Evolutionary conservation across 1,140 invertebrate genomes (phyloP).

Genomic region (Psilanteris sp.): DNA sequence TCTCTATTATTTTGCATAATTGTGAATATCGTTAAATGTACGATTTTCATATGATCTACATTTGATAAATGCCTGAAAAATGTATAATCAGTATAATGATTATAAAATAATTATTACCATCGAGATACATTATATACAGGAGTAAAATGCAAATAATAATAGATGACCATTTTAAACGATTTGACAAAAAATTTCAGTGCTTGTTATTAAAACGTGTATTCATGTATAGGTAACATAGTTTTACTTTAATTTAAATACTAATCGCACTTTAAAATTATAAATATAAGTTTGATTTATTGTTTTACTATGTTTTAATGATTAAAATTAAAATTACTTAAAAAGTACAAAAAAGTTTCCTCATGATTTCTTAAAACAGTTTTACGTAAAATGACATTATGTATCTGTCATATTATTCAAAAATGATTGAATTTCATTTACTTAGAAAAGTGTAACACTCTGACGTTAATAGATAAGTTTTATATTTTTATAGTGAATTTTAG

Average conservation of each 20-base stretch:
- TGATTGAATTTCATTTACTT: constrained; percentile 42
- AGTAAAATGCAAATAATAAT: no score
- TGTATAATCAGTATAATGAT: not conserved
- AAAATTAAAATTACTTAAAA: no score
- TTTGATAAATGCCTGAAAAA: constrained; percentile 10
- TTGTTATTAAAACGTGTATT: no score
- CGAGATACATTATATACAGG: not conserved
- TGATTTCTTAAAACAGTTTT: not conserved
- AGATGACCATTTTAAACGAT: no score
- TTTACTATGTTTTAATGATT: no score
- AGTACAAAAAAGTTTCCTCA: constrained; percentile 1
- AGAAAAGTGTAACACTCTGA: constrained; percentile 36
- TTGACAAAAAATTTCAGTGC: no score
- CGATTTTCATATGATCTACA: constrained; percentile 31
- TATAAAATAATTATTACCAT: constrained; percentile 13
- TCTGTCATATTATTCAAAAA: constrained; percentile 16
- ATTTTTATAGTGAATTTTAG: no score
- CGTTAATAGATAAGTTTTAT: constrained; percentile 10
- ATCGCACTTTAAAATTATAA: not conserved
- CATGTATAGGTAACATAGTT: no score
- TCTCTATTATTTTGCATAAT: constrained; percentile 19
- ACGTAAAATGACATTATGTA: constrained; percentile 17
- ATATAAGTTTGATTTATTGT: no score
- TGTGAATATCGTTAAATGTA: constrained; percentile 18
- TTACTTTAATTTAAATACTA: no score